Evolutionary conservation across 2,797 vertebrate genomes (phyloP), one percentile per base, ranked within the genome.

Genomic region (Diplodus puntazzo): DNA sequence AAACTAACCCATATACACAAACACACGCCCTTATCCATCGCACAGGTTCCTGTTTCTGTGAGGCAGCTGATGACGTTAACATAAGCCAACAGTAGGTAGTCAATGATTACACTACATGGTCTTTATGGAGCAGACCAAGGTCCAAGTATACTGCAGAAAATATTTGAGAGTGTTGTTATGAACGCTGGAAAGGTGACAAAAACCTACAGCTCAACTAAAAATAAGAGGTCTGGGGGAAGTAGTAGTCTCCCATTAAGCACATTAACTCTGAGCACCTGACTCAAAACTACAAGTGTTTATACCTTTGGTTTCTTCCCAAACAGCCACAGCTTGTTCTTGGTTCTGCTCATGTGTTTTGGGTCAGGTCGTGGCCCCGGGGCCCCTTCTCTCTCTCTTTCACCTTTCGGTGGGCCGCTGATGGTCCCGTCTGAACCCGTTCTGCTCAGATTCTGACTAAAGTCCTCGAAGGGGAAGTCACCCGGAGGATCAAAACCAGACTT

Each of bases 301-400:
- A 99, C 98, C 98, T 99, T 99, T 85, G 97, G 98, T 92, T 99
- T 99, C 94, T 99, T 99, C 85, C 98, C 98, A 93, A 99, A 99
- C n/a, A 98, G 96, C 98, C 98, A 99, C 73, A 99, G 95, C 81
- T 99, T 99, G 94, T 98, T 98, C 95, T 99, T 99, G 88, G 97
- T 92, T 87, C 96, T 97, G 93, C 96, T 94, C 43, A 97, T 95
- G 82, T 96, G 96, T 94, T 98, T 99, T 13, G 97, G 95, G 92
- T 99, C 98, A 2, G 95, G 80, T 65, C 96, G 96, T 65, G 89
- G 57, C n/a, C 66, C 88, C 1, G 86, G 89, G 6, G 91, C 94
- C 57, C 91, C 94, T 10, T 96, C 97, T 90, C 55, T 70, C 2
- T 92, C 90, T 34, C 68, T 59, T 0, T 94, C 92, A 53, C 82